Base-by-base conservation (phyloP, 2,113 vertebrate species). In the Chaetops frenatus region DNA sequence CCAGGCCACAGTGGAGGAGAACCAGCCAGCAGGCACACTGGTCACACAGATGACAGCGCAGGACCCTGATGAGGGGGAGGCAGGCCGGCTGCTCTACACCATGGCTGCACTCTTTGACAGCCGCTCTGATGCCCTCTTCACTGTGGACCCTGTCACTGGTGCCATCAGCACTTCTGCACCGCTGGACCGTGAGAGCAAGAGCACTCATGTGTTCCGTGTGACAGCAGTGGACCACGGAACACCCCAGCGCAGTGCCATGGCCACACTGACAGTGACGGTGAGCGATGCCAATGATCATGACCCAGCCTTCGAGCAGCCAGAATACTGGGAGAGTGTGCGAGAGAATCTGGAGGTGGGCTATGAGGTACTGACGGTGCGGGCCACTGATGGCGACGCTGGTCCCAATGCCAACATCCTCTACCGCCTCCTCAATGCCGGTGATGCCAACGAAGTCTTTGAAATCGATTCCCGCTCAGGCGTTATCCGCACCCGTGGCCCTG, bases 271-370 rank as follows among this genome's bases (percentile, higher is more conserved):
- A 2, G 97, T 99, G 90, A 98, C 98, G 1, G 98, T 99, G 91
- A 98, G 98, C 0, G 99, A 99, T 33, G 96, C 98, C 56, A 99
- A 99, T 0, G 99, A 99, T 74, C 99, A 99, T 0, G 95, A 99
- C 92, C 99, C 99, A 0, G 96, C 98, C 40, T 99, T 99, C 4
- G 99, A 99, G 96, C 99, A 99, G 96, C 97, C 97, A 72, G 99
- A 99, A 80, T 99, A 99, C 74, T 98, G 98, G 71, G 99, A 99
- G 92, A 99, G 98, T 35, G 98, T 99, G 91, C 95, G 99, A 90
- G 99, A 99, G 95, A 99, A 99, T 96, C 96, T 99, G 95, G 99
- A 99, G 96, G 98, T 99, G 20, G 99, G 99, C 85, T 99, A 99
- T 4, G 99, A 99, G 91, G 99, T 99, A 38, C 97, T 99, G 38